Evolutionary conservation across 2,888 invertebrate genomes (phyloP), one percentile per base, ranked within the genome.

Genomic region (Tinea trinotella): DNA sequence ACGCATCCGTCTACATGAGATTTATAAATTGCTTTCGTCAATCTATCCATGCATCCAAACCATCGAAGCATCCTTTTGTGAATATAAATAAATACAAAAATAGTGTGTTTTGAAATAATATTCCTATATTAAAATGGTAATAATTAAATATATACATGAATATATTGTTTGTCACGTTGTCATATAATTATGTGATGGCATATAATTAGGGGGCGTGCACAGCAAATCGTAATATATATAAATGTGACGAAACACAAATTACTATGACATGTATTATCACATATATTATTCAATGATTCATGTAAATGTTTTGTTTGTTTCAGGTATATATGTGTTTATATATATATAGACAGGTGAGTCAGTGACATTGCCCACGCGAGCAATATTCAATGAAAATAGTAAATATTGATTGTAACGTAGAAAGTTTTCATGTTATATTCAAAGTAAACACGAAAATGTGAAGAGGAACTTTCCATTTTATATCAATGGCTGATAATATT

Each of bases 291-390:
- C 35, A 35, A 40, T 40, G 13, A 4, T 30, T 4, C 2, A 30
- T 30, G 40, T 40, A 40, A 40, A 40, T 12, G 40, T 40, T 40
- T 40, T 40, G 40, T 40, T 40, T 40, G 40, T 40, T 40, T 40
- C 2, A 40, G 40, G 13, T 40, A 13, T n/a, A n/a, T n/a, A n/a
- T n/a, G n/a, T n/a, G n/a, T n/a, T n/a, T n/a, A n/a, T n/a, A n/a
- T n/a, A n/a, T n/a, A n/a, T n/a, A n/a, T n/a, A n/a, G n/a, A n/a
- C 40, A 4, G 6, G 40, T 4, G 4, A 22, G n/a, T n/a, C n/a
- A n/a, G 30, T 30, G 2, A 30, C 40, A 15, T 13, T 40, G 2
- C 40, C 13, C 40, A 40, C 40, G 13, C 40, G 40, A 40, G 3
- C 40, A n/a, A 2, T 30, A 4, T 30, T 13, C 40, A 40, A 40